Base-by-base conservation (phyloP, 1,140 invertebrate species). In the Arion vulgaris region DNA sequence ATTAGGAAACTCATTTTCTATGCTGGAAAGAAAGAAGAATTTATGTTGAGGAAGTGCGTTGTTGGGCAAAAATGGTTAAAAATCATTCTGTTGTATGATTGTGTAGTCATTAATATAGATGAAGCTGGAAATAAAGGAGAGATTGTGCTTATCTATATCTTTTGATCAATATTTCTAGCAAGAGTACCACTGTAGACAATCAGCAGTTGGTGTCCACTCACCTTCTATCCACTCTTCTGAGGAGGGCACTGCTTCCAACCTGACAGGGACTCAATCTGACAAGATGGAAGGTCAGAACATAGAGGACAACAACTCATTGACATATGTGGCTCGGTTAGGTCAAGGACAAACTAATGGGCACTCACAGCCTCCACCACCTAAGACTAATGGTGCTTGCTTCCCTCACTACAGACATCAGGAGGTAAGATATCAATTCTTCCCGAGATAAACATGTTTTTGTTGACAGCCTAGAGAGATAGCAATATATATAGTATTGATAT, bases 311-410 rank as follows among this genome's bases (percentile, higher is more conserved):
- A 73, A 39, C 41, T 81, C 79, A n/a, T 34, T 53, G 15, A 36
- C 36, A 26, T 53, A n/a, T 45, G 36, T 9, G 0, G 79, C 72
- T 26, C 68, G 49, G 9, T 2, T 41, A 9, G 28, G 26, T 62
- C 5, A 13, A 17, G 38, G 34, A 53, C 19, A 7, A 39, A 45
- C 79, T 45, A 71, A 73, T 51, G 49, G 76, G 26, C n/a, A 78
- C 76, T 34, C 53, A 13, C 38, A 36, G 11, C 17, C 73, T 51
- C 7, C 45, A 13, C 5, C 73, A 36, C 1, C 5, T 28, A 78
- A 36, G 51, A 32, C 53, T 23, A 78, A 78, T 28, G 79, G 79
- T 19, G 51, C 69, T 23, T 81, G 79, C 32, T 81, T 81, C 79
- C 79, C 79, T 32, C 79, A 66, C 32, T 73, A 80, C 66, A 68